phyloP scores from a whole-genome alignment of 2,113 vertebrate species.

The Nycticebus coucang region DNA sequence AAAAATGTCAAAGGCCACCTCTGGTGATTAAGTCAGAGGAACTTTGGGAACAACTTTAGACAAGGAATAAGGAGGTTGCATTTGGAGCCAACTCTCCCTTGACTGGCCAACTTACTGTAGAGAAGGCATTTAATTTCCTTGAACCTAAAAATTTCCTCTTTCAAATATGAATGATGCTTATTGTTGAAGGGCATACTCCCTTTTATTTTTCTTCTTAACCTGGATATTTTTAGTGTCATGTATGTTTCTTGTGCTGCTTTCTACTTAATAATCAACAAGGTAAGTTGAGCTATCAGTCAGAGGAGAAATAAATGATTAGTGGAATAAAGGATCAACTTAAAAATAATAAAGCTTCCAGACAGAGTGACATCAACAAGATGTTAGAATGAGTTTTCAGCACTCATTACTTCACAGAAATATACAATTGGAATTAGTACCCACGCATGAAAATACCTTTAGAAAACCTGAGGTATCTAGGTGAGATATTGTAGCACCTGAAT shows the following conservation, averaged over 20 bases:
- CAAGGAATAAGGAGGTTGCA: background rate
- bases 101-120: background rate
- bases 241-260: background rate
- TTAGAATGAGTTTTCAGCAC: background rate
- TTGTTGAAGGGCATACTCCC: background rate
- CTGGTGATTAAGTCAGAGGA: background rate
- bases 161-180: background rate
- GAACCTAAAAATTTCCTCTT: background rate
- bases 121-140: background rate
- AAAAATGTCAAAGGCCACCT: too few relatives aligned
- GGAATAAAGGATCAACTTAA: background rate
- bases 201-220: background rate
- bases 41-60: background rate
- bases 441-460: background rate
- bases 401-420: background rate
- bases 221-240: background rate
- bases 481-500: background rate
- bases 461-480: background rate
- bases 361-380: background rate
- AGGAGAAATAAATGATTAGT: background rate
- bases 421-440: background rate
- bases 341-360: background rate
- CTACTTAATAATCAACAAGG: background rate
- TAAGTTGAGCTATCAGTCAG: background rate
- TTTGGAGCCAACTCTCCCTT: background rate